These are phyloP conservation scores for Odontomachus brunneus DNA, from an alignment of 1,140 invertebrate genomes.

Conservation along the genomic window DNA sequence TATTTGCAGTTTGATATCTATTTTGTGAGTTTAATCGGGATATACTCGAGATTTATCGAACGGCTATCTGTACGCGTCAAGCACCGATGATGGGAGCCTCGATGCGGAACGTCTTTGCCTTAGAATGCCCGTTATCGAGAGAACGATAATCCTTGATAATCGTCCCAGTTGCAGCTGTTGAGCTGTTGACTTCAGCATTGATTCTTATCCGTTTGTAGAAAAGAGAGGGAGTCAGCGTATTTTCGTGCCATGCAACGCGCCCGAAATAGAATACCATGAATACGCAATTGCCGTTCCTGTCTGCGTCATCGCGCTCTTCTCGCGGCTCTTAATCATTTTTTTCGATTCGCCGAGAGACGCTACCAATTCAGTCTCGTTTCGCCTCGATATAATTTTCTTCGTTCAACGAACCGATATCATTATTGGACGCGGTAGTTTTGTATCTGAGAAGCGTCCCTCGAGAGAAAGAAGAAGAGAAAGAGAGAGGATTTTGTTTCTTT, in stretches of 20 bases:
- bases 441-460: neutral
- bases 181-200: conserved; percentile 44
- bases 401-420: neutral
- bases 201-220: conserved; percentile 45
- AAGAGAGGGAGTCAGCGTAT: conserved; percentile 2
- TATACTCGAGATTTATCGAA: conserved; percentile 33
- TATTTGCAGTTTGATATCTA: neutral
- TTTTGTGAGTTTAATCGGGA: neutral
- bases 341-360: neutral
- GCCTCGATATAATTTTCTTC: neutral
- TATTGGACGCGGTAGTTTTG: neutral
- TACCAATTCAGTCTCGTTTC: neutral
- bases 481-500: neutral
- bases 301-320: conserved; percentile 6
- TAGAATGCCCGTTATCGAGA: conserved; percentile 36
- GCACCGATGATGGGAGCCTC: neutral
- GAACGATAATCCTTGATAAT: conserved; percentile 48
- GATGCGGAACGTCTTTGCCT: conserved; percentile 12
- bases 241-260: conserved; percentile 2
- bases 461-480: neutral
- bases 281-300: conserved; percentile 30
- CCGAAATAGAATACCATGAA: conserved; percentile 41
- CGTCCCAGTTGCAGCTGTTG: conserved; percentile 47
- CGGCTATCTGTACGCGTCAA: neutral
- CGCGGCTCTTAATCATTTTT: conserved; percentile 8